Percentiles rank a stretch among this genome's conserved stretches.
phyloP scores from a whole-genome alignment of 2,113 vertebrate species.

The Danio rerio region DNA sequence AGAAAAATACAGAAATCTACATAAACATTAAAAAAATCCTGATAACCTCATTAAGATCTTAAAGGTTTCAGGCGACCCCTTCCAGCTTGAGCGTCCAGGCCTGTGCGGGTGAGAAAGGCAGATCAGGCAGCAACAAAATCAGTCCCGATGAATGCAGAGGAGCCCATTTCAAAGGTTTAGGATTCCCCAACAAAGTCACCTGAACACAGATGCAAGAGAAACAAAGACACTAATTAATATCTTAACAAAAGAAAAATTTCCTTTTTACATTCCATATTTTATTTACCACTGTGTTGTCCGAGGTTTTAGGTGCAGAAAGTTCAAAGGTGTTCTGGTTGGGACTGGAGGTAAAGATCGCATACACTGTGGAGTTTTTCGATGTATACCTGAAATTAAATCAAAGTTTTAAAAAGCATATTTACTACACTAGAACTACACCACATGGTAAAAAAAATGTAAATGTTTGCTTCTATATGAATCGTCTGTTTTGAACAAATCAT shows the following conservation, averaged over 20 bases:
- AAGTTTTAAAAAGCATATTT: background rate
- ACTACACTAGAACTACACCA: too few species aligned
- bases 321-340: constrained; percentile 66
- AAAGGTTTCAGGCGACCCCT: background rate
- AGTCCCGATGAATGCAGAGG: constrained; percentile 67
- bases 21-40: too few species aligned
- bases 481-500: too few species aligned
- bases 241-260: background rate
- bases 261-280: background rate
- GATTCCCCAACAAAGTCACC: constrained; percentile 83
- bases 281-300: constrained; percentile 73
- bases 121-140: constrained; percentile 75
- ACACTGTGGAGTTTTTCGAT: constrained; percentile 72
- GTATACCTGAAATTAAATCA: constrained; percentile 77
- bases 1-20: too few species aligned
- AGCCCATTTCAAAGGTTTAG: constrained; percentile 78
- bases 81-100: constrained; percentile 81
- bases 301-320: constrained; percentile 69
- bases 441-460: too few species aligned
- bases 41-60: background rate
- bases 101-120: constrained; percentile 61
- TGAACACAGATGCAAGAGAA: constrained; percentile 56
- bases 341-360: constrained; percentile 79
- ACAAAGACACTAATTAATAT: background rate
- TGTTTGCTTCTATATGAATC: too few species aligned